phyloP scores from a whole-genome alignment of 1,140 invertebrate species.

The Eueides isabella region DNA sequence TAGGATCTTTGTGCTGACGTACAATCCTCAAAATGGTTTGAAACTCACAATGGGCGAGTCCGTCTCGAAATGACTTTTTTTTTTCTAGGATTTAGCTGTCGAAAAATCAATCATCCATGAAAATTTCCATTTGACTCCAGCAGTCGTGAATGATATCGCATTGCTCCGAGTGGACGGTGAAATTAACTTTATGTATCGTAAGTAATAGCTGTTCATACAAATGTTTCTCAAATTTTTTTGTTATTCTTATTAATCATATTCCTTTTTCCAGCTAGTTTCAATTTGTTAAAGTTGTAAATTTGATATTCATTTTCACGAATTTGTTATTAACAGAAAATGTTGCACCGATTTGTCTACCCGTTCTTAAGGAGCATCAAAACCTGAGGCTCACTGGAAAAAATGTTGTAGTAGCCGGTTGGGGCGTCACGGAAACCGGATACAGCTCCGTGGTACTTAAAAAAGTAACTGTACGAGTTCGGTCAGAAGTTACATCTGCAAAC shows the following conservation, averaged over 20 bases:
- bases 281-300: too few species aligned
- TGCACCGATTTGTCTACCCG: slow-evolving; percentile 34
- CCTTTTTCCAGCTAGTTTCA: too few species aligned
- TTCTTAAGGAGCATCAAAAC: background rate
- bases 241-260: too few species aligned
- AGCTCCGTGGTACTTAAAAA: slow-evolving; percentile 38
- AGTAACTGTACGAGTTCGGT: slow-evolving; percentile 33
- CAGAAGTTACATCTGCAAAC: slow-evolving; percentile 24
- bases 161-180: slow-evolving; percentile 31
- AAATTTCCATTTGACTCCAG: background rate
- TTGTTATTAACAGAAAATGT: slow-evolving; percentile 29
- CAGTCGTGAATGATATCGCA: slow-evolving; percentile 34
- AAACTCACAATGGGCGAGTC: too few species aligned
- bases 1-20: too few species aligned
- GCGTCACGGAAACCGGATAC: slow-evolving; percentile 27
- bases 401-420: slow-evolving; percentile 41
- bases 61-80: too few species aligned
- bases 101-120: background rate
- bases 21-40: too few species aligned
- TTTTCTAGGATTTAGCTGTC: background rate
- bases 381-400: slow-evolving; percentile 15
- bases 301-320: too few species aligned
- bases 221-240: too few species aligned
- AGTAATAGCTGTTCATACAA: slow-evolving; percentile 5
- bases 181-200: slow-evolving; percentile 37